Evolutionary conservation across 1,140 invertebrate species (phyloP).

Genomic region (Proctacanthus coquilletti): DNA sequence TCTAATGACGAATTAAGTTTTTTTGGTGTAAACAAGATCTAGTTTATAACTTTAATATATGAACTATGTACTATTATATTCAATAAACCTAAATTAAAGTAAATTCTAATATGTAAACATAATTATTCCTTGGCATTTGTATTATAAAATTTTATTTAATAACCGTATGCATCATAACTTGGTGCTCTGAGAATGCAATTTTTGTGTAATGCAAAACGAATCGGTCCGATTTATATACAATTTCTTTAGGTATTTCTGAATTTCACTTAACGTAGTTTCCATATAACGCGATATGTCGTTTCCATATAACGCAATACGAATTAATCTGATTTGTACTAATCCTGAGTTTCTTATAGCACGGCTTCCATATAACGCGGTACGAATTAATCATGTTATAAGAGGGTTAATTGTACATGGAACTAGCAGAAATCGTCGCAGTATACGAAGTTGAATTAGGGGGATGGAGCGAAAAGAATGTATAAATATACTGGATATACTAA

Average conservation of each 20-base stretch:
- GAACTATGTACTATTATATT: neutral
- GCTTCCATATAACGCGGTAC: slow-evolving; percentile 1
- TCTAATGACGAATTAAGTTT: neutral
- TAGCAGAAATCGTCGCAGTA: too few species aligned
- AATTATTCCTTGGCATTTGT: too few species aligned
- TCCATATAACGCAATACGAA: neutral
- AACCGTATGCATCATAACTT: neutral
- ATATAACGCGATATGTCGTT: neutral
- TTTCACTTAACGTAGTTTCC: neutral
- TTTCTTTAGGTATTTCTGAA: too few species aligned
- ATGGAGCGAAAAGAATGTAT: too few species aligned
- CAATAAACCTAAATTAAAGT: too few species aligned
- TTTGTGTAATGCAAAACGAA: too few species aligned
- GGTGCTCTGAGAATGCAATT: too few species aligned
- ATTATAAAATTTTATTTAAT: neutral
- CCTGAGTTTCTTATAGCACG: slow-evolving; percentile 1
- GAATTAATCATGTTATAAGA: neutral
- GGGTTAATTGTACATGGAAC: slow-evolving; percentile 1
- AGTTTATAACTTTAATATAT: neutral
- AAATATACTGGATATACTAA: too few species aligned
- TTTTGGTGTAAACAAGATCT: neutral
- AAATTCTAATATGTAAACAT: too few species aligned
- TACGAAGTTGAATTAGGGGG: too few species aligned
- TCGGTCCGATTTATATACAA: too few species aligned
- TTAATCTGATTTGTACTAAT: neutral